phyloP scores from a whole-genome alignment of 2,888 invertebrate genomes.

The Eupithecia subfuscata region DNA sequence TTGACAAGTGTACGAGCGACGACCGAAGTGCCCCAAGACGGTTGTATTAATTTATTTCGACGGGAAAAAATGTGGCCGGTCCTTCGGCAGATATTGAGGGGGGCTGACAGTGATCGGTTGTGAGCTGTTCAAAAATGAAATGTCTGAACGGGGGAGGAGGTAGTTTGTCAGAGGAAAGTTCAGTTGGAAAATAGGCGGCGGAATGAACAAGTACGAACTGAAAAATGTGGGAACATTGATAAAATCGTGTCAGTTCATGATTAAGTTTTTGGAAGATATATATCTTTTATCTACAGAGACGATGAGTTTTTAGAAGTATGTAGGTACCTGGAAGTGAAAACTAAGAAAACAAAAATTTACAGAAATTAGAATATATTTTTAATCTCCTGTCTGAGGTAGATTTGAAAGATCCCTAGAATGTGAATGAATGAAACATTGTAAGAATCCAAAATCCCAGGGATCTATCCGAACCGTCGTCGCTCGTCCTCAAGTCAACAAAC shows the following conservation, averaged over 20 bases:
- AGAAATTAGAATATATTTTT: neutral
- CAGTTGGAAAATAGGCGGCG: slow-evolving; percentile 32
- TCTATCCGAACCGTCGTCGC: neutral
- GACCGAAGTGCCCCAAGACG: slow-evolving; percentile 68
- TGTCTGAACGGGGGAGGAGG: slow-evolving; percentile 39
- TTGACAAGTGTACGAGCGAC: slow-evolving; percentile 74
- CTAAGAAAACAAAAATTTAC: neutral
- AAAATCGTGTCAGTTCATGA: neutral
- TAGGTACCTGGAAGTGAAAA: neutral
- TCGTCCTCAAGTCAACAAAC: slow-evolving; percentile 23
- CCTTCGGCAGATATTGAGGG: slow-evolving; percentile 50
- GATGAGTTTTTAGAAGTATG: neutral
- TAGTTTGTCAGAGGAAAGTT: slow-evolving; percentile 40
- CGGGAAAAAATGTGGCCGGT: slow-evolving; percentile 78
- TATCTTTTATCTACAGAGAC: neutral
- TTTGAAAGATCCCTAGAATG: neutral
- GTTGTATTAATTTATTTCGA: slow-evolving; percentile 81
- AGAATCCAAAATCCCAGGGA: neutral
- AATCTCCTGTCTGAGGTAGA: neutral
- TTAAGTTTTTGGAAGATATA: neutral
- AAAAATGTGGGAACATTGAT: neutral
- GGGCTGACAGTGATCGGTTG: slow-evolving; percentile 45
- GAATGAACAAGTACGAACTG: neutral
- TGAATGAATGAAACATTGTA: too few species aligned
- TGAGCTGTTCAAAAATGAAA: slow-evolving; percentile 43